Evolutionary conservation across 2,888 invertebrate genomes (phyloP), one percentile per base, ranked within the genome.

Genomic region (Cheilosia impressa): DNA sequence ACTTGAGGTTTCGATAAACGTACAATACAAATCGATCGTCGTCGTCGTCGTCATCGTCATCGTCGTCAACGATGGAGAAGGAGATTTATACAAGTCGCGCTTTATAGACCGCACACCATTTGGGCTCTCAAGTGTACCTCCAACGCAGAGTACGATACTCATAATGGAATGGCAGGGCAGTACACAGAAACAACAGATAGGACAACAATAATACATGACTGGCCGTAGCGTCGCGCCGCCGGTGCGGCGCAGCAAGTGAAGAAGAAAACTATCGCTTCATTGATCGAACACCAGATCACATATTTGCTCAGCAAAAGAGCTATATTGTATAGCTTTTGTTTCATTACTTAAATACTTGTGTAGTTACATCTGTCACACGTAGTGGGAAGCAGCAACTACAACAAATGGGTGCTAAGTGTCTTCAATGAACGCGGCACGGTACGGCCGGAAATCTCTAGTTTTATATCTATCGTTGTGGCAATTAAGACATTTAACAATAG

Each of bases 1-100:
- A 71, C 82, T 82, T 60, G 52, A 66, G 47, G 24, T 69, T 47
- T 60, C 38, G 72, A 78, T 68, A 52, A 60, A 60, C 60, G 58
- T 27, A 60, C 45, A 50, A 38, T 38, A 53, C 31, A 57, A 47
- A 75, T 65, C 60, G 57, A 68, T 73, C 65, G 27, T 60, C 17
- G 19, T 80, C 43, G 60, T 71, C 31, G 24, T 47, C 24, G 38
- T 62, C 47, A 41, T 15, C 31, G 31, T 50, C 15, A 15, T 43
- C 9, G 24, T 38, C n/a, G 5, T 17, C 43, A 27, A 17, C 41
- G 38, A 24, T n/a, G 17, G 41, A 7, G 57, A 57, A 38, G 17
- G 24, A 38, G n/a, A 69, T 57, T 57, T 45, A 57, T 57, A 22
- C 17, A 69, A 57, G 57, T 65, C 31, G 73, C 45, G 63, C 31